Base-by-base conservation (phyloP, 2,113 vertebrate species). In the Melanocharis versteri region DNA sequence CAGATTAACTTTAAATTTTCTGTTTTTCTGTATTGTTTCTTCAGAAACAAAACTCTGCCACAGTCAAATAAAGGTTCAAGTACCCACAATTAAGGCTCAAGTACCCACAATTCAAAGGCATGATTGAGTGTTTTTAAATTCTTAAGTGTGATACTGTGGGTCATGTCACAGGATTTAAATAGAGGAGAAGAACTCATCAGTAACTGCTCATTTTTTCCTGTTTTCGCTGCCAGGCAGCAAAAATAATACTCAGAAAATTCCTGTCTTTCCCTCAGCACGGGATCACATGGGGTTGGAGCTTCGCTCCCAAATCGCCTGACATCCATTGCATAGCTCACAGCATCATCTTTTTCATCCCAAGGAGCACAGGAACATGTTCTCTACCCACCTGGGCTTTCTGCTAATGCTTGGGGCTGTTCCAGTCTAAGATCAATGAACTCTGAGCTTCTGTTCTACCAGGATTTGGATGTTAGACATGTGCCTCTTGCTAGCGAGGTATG, bases 141-240 rank as follows among this genome's bases (percentile, higher is more conserved):
- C 50, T 31, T 19, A 44, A 80, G 50, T 31, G 50, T 18, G 50
- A 33, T 72, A 57, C 58, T 91, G 66, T 12, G 1, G 78, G 58
- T 61, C 73, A 69, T 14, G 21, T 61, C 66, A 70, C 15, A 37
- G 30, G 62, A 77, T 83, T 95, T 73, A 92, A 91, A 81, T 2
- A 71, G 77, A 94, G 56, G n/a, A 91, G 61, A 54, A 68, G 8
- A 75, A 19, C 31, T 90, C 40, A 31, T 71, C 3, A 1, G 72
- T 71, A 56, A 62, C 70, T 89, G 83, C 80, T 93, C 76, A 75
- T 90, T 95, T 94, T 78, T 94, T 86, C 80, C 39, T 81, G 23
- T 75, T 56, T 77, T 84, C 37, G 23, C 48, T 51, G 35, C 56
- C 81, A 95, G 57, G 57, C 51, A 61, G 64, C 56, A 92, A 76